Percentiles rank a stretch among this genome's conserved stretches.
Conservation (phyloP, 1,140 invertebrate species). For the Hyles vespertilio region DNA sequence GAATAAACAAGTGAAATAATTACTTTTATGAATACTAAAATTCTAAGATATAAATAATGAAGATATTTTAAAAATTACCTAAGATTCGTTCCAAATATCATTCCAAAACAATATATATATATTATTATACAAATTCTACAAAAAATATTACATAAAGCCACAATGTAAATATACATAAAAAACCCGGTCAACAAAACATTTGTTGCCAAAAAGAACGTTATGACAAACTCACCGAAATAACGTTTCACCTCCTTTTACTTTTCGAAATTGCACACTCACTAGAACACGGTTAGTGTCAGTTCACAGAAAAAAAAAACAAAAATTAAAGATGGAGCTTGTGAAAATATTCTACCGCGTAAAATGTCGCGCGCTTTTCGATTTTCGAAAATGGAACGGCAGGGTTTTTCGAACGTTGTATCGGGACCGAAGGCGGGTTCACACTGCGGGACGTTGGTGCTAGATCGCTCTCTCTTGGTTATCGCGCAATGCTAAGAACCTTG, state of each 20-base stretch:
- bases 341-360: constrained; percentile 7
- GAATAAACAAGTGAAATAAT: no score
- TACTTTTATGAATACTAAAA: no score
- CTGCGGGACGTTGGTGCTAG: constrained; percentile 35
- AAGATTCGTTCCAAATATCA: neutral
- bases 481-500: constrained; percentile 37
- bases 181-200: no score
- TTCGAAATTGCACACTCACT: constrained; percentile 40
- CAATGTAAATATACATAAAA: no score
- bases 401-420: constrained; percentile 31
- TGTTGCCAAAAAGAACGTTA: neutral
- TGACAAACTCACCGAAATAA: constrained; percentile 42
- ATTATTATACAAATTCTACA: no score
- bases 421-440: constrained; percentile 31
- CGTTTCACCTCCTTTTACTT: constrained; percentile 52
- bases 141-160: neutral
- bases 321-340: constrained; percentile 5
- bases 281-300: constrained; percentile 9
- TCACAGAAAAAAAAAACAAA: constrained; percentile 16
- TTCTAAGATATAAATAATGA: no score
- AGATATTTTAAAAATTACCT: neutral
- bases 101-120: no score
- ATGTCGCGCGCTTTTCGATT: constrained; percentile 1
- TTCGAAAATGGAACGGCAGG: constrained; percentile 31
- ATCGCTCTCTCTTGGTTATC: constrained; percentile 46